Conservation (phyloP, 2,888 invertebrate species). For the Eristalinus sepulchralis region DNA sequence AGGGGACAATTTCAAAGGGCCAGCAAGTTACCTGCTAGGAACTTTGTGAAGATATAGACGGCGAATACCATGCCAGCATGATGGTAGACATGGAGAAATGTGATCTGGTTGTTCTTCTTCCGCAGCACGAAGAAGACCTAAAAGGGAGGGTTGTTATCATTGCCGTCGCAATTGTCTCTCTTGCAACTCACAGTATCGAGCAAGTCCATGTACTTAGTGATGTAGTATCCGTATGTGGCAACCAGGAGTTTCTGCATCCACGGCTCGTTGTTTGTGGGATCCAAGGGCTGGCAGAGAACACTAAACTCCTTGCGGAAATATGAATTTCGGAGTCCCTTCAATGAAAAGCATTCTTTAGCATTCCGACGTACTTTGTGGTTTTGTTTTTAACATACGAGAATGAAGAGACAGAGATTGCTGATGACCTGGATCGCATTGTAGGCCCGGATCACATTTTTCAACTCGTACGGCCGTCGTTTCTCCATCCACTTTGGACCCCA, state of each 20-base stretch:
- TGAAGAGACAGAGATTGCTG: conserved; percentile 73
- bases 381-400: conserved; percentile 59
- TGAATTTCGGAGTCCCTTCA: conserved; percentile 73
- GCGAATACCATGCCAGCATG: conserved; percentile 90
- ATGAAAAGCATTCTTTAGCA: not conserved
- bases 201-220: conserved; percentile 87
- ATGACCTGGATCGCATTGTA: conserved; percentile 85
- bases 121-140: conserved; percentile 88
- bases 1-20: not conserved
- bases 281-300: conserved; percentile 76
- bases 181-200: conserved; percentile 84
- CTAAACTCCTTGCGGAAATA: conserved; percentile 75
- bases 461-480: conserved; percentile 84
- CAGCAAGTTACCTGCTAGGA: conserved; percentile 82
- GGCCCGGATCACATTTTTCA: conserved; percentile 84
- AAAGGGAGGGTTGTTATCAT: not conserved
- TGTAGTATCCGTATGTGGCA: conserved; percentile 84
- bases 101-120: conserved; percentile 91
- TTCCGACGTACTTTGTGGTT: not conserved
- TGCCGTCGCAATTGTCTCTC: not conserved
- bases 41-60: conserved; percentile 84
- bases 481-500: conserved; percentile 89
- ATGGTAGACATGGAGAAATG: conserved; percentile 93
- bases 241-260: conserved; percentile 80
- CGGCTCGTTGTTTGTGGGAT: conserved; percentile 74